phyloP scores from a whole-genome alignment of 2,888 invertebrate genomes.

The Phyto melanocephala region DNA sequence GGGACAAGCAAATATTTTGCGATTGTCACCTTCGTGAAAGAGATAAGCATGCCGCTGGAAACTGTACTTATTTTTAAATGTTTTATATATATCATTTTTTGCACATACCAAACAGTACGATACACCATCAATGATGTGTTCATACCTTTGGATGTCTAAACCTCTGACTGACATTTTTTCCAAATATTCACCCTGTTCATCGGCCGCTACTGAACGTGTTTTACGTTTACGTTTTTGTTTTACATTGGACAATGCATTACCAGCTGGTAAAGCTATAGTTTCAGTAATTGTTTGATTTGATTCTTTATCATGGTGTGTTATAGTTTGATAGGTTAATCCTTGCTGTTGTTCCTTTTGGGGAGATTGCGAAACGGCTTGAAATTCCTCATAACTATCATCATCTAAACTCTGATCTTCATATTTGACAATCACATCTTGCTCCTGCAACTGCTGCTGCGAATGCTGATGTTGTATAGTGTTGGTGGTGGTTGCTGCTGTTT shows the following conservation, averaged over 20 bases:
- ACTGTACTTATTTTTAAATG: conserved; percentile 77
- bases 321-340: conserved; percentile 69
- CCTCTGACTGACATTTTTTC: conserved; percentile 78
- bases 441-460: conserved; percentile 33
- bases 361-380: conserved; percentile 62
- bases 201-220: conserved; percentile 74
- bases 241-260: conserved; percentile 52
- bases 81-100: conserved; percentile 77
- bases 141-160: conserved; percentile 76
- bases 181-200: conserved; percentile 77
- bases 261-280: conserved; percentile 57
- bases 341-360: conserved; percentile 66
- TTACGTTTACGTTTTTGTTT: conserved; percentile 77
- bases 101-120: conserved; percentile 77
- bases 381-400: conserved; percentile 73
- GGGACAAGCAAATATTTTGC: conserved; percentile 77
- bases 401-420: conserved; percentile 62
- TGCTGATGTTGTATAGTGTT: conserved; percentile 32
- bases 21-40: conserved; percentile 77
- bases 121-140: conserved; percentile 77
- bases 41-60: conserved; percentile 77
- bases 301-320: conserved; percentile 65
- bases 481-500: conserved; percentile 26
- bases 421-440: conserved; percentile 53
- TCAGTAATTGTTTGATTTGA: conserved; percentile 66